phyloP scores from a whole-genome alignment of 2,888 invertebrate species.

The Rhingia campestris region DNA sequence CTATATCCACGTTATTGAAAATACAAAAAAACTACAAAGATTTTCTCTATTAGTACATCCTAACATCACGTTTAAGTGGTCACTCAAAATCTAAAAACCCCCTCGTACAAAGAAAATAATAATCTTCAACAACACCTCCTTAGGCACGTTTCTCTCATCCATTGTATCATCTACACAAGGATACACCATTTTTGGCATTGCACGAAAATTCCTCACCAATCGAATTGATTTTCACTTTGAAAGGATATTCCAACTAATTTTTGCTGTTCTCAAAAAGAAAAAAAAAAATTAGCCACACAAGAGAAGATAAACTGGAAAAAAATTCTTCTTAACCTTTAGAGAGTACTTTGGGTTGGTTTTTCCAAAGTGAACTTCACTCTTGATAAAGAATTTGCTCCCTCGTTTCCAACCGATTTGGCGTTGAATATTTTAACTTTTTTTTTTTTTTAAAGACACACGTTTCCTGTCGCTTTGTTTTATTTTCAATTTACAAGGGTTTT shows the following conservation, averaged over 20 bases:
- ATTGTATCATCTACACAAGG: constrained; percentile 14
- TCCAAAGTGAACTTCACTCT: constrained; percentile 6
- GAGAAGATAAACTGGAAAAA: background rate
- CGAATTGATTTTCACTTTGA: constrained; percentile 46
- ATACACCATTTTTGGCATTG: constrained; percentile 11
- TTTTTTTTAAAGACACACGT: constrained; percentile 43
- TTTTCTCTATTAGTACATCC: no score
- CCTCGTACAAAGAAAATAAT: constrained; percentile 3
- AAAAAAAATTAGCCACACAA: constrained; percentile 11
- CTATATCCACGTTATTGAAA: no score
- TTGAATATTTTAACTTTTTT: constrained; percentile 62
- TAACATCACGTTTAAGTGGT: background rate
- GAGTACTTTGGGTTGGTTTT: background rate
- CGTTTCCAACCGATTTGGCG: constrained; percentile 61
- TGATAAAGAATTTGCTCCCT: constrained; percentile 11
- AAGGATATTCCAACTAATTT: constrained; percentile 11
- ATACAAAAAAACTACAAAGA: no score
- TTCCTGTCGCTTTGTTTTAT: constrained; percentile 58
- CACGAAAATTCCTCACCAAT: constrained; percentile 1
- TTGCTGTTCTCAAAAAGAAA: background rate
- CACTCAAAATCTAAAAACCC: background rate
- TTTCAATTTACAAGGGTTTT: constrained; percentile 33
- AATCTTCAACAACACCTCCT: constrained; percentile 24
- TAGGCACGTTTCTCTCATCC: constrained; percentile 40
- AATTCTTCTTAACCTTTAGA: background rate